phyloP scores from a whole-genome alignment of 2,888 invertebrate species.

The Cephalotes varians region DNA sequence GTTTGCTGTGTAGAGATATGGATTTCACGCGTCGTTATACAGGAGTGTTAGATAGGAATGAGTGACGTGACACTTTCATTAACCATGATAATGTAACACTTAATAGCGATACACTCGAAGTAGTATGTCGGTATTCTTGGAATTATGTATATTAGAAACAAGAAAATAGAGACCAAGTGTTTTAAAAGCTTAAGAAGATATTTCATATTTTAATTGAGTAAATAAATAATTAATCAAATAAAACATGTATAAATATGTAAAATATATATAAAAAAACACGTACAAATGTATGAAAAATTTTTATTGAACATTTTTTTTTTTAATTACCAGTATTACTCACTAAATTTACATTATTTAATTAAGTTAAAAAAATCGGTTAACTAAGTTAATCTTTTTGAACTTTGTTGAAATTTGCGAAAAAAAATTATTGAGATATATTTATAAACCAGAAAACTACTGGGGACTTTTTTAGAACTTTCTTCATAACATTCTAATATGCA shows the following conservation, averaged over 20 bases:
- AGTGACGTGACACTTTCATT: not conserved
- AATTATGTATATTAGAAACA: not conserved
- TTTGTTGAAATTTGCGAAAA: not conserved
- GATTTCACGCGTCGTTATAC: not conserved
- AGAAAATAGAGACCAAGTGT: not conserved
- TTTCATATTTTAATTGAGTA: not conserved
- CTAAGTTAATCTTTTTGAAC: not conserved
- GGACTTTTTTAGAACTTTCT: not conserved
- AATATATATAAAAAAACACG: not conserved
- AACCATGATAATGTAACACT: not conserved
- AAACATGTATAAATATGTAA: not conserved
- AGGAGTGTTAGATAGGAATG: too few relatives aligned
- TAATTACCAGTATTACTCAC: not conserved
- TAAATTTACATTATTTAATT: not conserved
- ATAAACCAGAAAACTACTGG: not conserved
- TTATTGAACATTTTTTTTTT: not conserved
- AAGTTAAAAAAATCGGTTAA: not conserved
- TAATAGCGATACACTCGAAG: not conserved
- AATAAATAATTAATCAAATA: constrained; percentile 22
- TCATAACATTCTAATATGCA: not conserved
- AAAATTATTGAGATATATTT: not conserved
- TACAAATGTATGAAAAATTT: not conserved
- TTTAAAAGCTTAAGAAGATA: not conserved
- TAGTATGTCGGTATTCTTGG: not conserved
- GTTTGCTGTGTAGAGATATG: not conserved